These are phyloP conservation scores for Phanerotoma sp. DNA, from an alignment of 2,888 invertebrate species.

Conservation along the genomic window DNA sequence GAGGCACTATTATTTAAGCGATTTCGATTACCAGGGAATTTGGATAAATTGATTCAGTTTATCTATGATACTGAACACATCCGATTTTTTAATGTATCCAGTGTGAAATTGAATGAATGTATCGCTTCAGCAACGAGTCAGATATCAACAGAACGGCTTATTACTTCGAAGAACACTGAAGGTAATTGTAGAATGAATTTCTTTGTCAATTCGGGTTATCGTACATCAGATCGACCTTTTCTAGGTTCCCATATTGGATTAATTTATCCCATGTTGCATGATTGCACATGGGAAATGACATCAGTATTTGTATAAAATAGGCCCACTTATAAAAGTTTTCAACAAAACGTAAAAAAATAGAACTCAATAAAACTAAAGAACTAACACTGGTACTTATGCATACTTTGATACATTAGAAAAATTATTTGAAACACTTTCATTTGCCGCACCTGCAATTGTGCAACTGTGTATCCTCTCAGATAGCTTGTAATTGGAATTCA, in stretches of 20 bases:
- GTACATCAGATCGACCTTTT: neutral
- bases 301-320: too few relatives aligned
- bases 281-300: too few relatives aligned
- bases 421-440: too few relatives aligned
- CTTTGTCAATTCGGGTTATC: neutral
- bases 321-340: too few relatives aligned
- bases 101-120: slow-evolving; percentile 42
- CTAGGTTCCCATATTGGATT: neutral
- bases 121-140: slow-evolving; percentile 41
- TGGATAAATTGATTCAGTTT: slow-evolving; percentile 46
- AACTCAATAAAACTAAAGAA: too few relatives aligned
- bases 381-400: too few relatives aligned
- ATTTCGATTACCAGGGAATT: slow-evolving; percentile 47
- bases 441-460: too few relatives aligned
- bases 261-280: too few relatives aligned
- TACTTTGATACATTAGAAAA: too few relatives aligned
- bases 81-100: slow-evolving; percentile 38
- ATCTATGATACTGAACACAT: slow-evolving; percentile 43
- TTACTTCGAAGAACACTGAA: slow-evolving; percentile 23
- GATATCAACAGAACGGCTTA: slow-evolving; percentile 30
- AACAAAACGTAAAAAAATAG: too few relatives aligned
- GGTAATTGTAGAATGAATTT: slow-evolving; percentile 37
- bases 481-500: too few relatives aligned
- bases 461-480: too few relatives aligned
- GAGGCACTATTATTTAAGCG: slow-evolving; percentile 47